A percentile compares a stretch with the other conserved stretches of the same genome.
These are phyloP conservation scores for Thera obeliscata DNA, from an alignment of 2,888 invertebrate species.

Conservation along the genomic window DNA sequence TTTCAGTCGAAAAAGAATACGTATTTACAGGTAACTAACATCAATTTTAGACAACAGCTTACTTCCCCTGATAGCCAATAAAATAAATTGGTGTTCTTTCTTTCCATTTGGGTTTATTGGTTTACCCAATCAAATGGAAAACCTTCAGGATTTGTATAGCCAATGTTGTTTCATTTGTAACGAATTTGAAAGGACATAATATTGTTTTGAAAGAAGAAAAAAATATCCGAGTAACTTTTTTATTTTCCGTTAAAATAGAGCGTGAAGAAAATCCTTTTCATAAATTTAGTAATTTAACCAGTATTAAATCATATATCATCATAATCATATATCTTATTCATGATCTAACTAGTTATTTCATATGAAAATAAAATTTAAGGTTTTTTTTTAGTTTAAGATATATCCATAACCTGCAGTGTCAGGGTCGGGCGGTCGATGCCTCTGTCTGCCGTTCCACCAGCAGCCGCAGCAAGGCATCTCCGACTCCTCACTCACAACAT, in stretches of 20 bases:
- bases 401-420: conserved; percentile 64
- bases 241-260: conserved; percentile 6
- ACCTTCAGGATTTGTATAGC: conserved; percentile 28
- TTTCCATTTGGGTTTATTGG: conserved; percentile 33
- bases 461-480: conserved; percentile 80
- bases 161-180: conserved; percentile 10
- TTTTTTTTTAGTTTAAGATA: neutral
- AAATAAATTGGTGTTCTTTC: conserved; percentile 35
- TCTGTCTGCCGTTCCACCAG: conserved; percentile 81
- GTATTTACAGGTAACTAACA: neutral
- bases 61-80: conserved; percentile 22
- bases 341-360: neutral
- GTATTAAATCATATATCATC: neutral
- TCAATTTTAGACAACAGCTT: conserved; percentile 4
- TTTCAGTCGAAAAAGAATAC: neutral
- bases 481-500: conserved; percentile 43
- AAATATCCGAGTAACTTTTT: conserved; percentile 13
- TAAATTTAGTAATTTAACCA: neutral
- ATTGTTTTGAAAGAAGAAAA: conserved; percentile 2
- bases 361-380: neutral
- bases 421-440: conserved; percentile 76
- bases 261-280: conserved; percentile 2
- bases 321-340: neutral
- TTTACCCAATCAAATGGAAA: conserved; percentile 33
- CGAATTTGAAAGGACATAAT: conserved; percentile 13